Evolutionary conservation across 1,140 invertebrate species (phyloP), one percentile per base, ranked within the genome.

Genomic region (Diabrotica undecimpunctata): DNA sequence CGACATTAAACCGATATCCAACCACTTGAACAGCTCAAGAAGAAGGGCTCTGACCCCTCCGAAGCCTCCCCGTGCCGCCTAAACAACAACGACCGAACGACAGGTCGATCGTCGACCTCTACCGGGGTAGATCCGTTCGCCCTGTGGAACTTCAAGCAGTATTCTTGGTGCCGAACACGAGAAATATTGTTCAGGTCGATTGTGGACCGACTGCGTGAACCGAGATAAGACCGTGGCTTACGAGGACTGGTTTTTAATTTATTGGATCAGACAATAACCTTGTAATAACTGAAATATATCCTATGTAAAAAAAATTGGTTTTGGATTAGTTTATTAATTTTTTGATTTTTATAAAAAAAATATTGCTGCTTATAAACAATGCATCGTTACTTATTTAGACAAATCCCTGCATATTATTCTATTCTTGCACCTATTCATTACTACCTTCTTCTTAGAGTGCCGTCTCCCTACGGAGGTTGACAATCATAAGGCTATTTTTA

Each of bases 31-130:
- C 25, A 25, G 25, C 25, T 25, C 25, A 25, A 25, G 25, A 25
- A 46, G 41, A 46, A 46, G 41, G 41, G 41, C 41, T 46, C 41
- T 46, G 41, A 46, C 41, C 41, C 41, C 41, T 46, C 41, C 41
- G 8, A 46, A n/a, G 8, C 41, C 41, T n/a, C 41, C 41, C 41
- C 41, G 41, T 46, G n/a, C 8, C 41, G 41, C n/a, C n/a, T 46
- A 10, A 46, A 46, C 41, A 46, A 46, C 41, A 46, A 46, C 41
- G 41, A 46, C 8, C 41, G 8, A 46, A 46, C 41, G 41, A 46
- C 41, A 46, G 41, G 41, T 46, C 41, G 41, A 46, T 46, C 41
- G 41, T 46, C 41, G 41, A 46, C 41, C 41, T n/a, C 41, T 46
- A 46, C 25, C 25, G 25, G 41, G 41, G 41, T 46, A 46, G 41